A percentile compares a stretch with the other conserved stretches of the same genome.
Evolutionary conservation across 2,113 vertebrate species (phyloP).

Genomic region (Archilochus colubris): DNA sequence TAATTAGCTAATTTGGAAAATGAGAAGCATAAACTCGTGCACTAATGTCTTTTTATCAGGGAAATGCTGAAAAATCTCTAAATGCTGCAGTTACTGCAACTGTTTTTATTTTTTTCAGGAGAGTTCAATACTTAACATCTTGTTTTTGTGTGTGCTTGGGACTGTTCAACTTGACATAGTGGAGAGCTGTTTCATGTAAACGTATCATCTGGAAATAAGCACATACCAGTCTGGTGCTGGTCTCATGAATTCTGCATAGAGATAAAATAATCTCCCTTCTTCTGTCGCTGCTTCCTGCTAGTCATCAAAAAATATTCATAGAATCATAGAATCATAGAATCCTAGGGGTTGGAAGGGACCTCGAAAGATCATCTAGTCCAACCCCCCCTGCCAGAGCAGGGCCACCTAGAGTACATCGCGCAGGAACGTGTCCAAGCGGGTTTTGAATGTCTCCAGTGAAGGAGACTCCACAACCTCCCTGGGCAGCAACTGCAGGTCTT

Average conservation of each 20-base stretch:
- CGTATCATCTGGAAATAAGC: background rate
- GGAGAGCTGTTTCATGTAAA: background rate
- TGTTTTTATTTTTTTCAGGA: background rate
- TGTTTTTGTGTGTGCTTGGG: background rate
- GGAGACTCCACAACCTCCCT: too few relatives aligned
- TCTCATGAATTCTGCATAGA: background rate
- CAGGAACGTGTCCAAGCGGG: too few relatives aligned
- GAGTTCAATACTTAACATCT: background rate
- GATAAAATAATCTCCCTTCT: background rate
- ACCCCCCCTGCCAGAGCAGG: too few relatives aligned
- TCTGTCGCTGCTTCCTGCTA: background rate
- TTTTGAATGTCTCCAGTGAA: too few relatives aligned
- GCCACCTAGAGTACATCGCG: too few relatives aligned
- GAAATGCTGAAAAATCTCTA: background rate
- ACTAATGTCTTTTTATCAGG: background rate
- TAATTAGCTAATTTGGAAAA: background rate
- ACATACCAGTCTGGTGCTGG: background rate
- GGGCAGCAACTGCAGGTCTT: background rate
- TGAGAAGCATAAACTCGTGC: background rate
- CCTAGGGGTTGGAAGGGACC: too few relatives aligned
- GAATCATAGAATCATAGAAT: too few relatives aligned
- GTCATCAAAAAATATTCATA: background rate
- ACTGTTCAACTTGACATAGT: background rate
- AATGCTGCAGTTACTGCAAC: background rate
- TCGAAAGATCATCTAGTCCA: too few relatives aligned